A percentile compares a stretch with the other conserved stretches of the same genome.
These are phyloP conservation scores for Lepas anatifera DNA, from an alignment of 2,888 invertebrate species.

Conservation along the genomic window DNA sequence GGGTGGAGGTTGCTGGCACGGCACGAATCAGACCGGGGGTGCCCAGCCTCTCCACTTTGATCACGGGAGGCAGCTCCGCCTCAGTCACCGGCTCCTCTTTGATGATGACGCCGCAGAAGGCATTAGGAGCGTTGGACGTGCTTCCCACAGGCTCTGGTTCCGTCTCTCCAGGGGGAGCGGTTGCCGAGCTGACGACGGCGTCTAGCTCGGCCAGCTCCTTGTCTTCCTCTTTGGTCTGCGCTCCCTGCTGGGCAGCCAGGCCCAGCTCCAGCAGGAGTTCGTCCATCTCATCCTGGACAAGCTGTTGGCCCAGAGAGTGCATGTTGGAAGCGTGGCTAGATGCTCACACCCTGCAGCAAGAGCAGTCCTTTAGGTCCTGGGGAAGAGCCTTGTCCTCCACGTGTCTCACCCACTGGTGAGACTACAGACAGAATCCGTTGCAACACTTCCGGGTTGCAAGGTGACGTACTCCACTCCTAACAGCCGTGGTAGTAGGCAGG, in stretches of 20 bases:
- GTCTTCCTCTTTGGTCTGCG: background rate
- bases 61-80: background rate
- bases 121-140: too few species aligned
- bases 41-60: too few species aligned
- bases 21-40: background rate
- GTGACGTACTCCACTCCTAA: too few species aligned
- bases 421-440: too few species aligned
- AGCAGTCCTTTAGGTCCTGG: too few species aligned
- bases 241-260: constrained; percentile 6
- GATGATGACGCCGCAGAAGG: too few species aligned
- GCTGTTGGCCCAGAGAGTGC: background rate
- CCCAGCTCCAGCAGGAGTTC: constrained; percentile 6
- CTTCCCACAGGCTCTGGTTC: too few species aligned
- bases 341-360: too few species aligned
- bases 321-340: background rate
- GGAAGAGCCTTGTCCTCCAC: too few species aligned
- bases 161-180: background rate
- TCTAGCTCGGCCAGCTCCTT: background rate
- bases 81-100: background rate
- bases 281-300: constrained; percentile 6
- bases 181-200: background rate
- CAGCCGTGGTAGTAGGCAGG: too few species aligned
- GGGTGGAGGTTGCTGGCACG: background rate
- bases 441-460: too few species aligned
- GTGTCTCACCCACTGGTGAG: too few species aligned